Evolutionary conservation across 2,888 invertebrate genomes (phyloP), one percentile per base, ranked within the genome.

Genomic region (Troides aeacus): DNA sequence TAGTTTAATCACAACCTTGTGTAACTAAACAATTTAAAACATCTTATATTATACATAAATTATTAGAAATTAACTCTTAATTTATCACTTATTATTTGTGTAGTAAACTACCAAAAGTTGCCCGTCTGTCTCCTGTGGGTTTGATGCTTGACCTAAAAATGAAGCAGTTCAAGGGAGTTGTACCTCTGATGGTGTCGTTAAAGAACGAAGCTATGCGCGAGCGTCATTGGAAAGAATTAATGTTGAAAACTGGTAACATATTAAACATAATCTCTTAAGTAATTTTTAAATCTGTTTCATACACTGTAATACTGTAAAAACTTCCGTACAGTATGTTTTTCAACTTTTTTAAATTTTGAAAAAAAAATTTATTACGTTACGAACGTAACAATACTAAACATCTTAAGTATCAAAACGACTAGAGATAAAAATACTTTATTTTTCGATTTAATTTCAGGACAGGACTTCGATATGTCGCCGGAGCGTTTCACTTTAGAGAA

Each of bases 201-300:
- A 98, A 98, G 85, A 97, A 97, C 81, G 97, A 98, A 79, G 97
- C 98, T 0, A 94, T 99, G 85, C 92, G 97, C 15, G 97, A 97
- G 76, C 93, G 98, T 17, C 98, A 99, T 87, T 99, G 98, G 98
- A 94, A 95, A 76, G 95, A 96, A 77, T 90, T 98, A 62, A 98
- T 98, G 98, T 89, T 89, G 2, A 97, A 97, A 86, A 98, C 98
- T 18, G 96, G 96, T 83, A 90, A 78, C 76, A 6, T 15, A 21
- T 57, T 57, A 10, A 21, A 3, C 17, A 15, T 10, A 10, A 39
- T 39, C 1, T 39, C 39, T 39, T 39, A 39, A 39, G 10, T 15
- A 50, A 12, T 50, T 50, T 5, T 1, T 0, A 30, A 30, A 30
- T 4, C 3, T 30, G 30, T 5, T 50, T 17, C 5, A 18, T 50